Conservation (phyloP, 2,797 vertebrate genomes). For the Coregonus sp. region DNA sequence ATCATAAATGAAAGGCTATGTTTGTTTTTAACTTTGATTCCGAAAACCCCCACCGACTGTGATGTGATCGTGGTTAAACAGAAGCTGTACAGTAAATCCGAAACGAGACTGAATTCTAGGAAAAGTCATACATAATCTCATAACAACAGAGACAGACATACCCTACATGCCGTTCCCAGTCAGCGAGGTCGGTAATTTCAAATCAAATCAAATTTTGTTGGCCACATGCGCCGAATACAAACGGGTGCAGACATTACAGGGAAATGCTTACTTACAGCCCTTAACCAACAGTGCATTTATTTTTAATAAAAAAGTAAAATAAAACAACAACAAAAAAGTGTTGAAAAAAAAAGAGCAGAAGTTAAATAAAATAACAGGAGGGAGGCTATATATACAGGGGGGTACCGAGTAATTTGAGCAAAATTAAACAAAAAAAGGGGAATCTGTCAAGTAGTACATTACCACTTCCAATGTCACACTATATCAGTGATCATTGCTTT, state of each 20-base stretch:
- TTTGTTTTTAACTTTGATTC: constrained; percentile 25
- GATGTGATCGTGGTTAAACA: not conserved
- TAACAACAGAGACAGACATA: not conserved
- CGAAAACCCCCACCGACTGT: not conserved
- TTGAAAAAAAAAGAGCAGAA: too few relatives aligned
- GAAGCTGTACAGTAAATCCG: not conserved
- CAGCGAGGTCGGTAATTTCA: not conserved
- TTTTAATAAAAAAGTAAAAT: too few relatives aligned
- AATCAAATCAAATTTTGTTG: not conserved
- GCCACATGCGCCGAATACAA: too few relatives aligned
- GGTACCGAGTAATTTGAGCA: not conserved
- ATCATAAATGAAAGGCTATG: constrained; percentile 9
- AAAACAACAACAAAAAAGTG: too few relatives aligned
- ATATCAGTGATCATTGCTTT: constrained; percentile 59
- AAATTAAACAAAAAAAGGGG: not conserved
- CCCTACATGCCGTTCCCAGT: too few relatives aligned
- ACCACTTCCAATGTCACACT: constrained; percentile 31
- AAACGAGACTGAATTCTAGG: not conserved
- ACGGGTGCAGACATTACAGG: too few relatives aligned
- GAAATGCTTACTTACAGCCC: too few relatives aligned
- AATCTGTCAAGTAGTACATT: constrained; percentile 29
- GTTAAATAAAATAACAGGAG: too few relatives aligned
- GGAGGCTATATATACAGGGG: too few relatives aligned
- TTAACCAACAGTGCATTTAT: too few relatives aligned
- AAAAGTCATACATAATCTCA: not conserved